Percentiles rank a stretch among this genome's conserved stretches.
phyloP scores from a whole-genome alignment of 2,888 invertebrate genomes.

The Steinernema scapterisci region DNA sequence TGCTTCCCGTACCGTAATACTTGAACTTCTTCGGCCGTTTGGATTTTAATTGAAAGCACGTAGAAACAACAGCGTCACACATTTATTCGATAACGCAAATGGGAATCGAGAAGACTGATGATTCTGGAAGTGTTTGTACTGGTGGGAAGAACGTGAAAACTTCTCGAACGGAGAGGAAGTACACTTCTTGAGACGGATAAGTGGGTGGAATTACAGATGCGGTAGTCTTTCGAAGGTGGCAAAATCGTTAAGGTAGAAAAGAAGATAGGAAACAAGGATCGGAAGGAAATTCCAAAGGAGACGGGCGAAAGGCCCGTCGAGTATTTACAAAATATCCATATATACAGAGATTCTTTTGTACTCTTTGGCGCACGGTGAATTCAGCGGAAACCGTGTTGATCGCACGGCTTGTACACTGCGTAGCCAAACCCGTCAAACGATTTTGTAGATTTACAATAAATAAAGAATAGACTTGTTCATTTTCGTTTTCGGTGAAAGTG shows the following conservation, averaged over 20 bases:
- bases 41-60: no score
- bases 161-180: background rate
- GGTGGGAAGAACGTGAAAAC: background rate
- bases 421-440: slow-evolving; percentile 17
- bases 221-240: no score
- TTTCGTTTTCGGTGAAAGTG: background rate
- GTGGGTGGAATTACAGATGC: no score
- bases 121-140: slow-evolving; percentile 4
- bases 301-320: background rate
- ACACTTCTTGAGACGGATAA: background rate
- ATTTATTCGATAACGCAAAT: slow-evolving; percentile 5
- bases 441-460: slow-evolving; percentile 18
- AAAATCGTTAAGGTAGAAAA: background rate
- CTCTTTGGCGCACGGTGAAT: slow-evolving; percentile 6
- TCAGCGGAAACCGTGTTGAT: background rate
- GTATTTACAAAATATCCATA: slow-evolving; percentile 6
- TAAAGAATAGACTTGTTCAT: background rate
- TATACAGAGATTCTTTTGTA: slow-evolving; percentile 29
- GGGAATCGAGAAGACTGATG: background rate
- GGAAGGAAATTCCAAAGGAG: background rate
- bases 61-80: background rate
- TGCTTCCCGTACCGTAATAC: no score
- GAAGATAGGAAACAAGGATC: background rate
- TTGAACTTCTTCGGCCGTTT: no score
- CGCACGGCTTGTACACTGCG: background rate